phyloP scores from a whole-genome alignment of 2,113 vertebrate genomes.

The Phyllostomus hastatus region DNA sequence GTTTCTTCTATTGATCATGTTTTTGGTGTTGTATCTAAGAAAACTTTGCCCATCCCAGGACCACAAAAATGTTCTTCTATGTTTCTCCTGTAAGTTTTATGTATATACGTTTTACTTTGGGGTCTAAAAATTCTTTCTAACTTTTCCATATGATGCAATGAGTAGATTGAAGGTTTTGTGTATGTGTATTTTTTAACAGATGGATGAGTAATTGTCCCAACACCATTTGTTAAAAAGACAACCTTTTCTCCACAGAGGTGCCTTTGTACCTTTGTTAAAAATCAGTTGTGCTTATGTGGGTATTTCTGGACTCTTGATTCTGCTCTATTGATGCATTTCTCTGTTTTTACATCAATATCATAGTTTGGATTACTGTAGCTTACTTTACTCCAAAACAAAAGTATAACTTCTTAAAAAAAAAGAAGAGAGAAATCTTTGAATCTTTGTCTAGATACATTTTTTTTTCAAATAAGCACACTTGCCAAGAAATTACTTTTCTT shows the following conservation, averaged over 20 bases:
- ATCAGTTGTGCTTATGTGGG: neutral
- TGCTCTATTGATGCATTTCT: neutral
- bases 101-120: neutral
- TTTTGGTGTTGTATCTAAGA: neutral
- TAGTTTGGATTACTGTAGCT: neutral
- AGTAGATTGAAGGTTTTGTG: neutral
- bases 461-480: neutral
- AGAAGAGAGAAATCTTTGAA: neutral
- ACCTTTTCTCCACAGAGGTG: neutral
- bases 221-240: neutral
- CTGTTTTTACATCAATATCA: neutral
- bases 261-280: neutral
- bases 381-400: neutral
- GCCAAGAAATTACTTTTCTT: conserved; percentile 26
- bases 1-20: neutral
- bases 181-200: neutral
- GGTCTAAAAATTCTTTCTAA: neutral
- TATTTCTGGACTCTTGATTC: neutral
- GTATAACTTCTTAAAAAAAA: neutral
- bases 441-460: neutral
- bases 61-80: neutral
- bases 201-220: neutral
- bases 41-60: neutral
- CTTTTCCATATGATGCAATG: neutral
- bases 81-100: neutral